phyloP scores from a whole-genome alignment of 2,888 invertebrate genomes.

The Rugalucina vietnamica region DNA sequence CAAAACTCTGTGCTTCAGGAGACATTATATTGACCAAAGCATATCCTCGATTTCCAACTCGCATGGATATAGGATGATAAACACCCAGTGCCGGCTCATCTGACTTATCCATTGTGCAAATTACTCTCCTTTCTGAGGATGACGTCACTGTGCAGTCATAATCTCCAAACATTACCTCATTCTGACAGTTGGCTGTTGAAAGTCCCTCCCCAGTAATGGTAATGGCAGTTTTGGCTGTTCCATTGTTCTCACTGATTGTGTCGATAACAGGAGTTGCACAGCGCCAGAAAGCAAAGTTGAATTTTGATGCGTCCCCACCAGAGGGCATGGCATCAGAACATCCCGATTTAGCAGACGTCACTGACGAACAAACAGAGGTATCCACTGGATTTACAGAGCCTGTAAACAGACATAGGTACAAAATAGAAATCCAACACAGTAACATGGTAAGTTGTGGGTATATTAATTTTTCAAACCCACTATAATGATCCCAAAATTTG shows the following conservation, averaged over 20 bases:
- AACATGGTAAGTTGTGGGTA: not conserved
- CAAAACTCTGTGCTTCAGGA: slow-evolving; percentile 58
- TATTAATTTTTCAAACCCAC: not conserved
- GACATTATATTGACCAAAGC: slow-evolving; percentile 55
- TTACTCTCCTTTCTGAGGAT: slow-evolving; percentile 28
- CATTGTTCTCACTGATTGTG: slow-evolving; percentile 56
- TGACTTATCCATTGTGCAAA: slow-evolving; percentile 53
- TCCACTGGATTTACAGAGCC: slow-evolving; percentile 61
- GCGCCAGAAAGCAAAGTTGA: slow-evolving; percentile 65
- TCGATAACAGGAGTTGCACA: slow-evolving; percentile 67
- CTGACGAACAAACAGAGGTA: slow-evolving; percentile 54
- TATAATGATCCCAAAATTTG: not conserved
- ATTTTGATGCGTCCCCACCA: slow-evolving; percentile 50
- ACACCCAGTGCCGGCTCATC: slow-evolving; percentile 59
- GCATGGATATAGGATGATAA: slow-evolving; percentile 49
- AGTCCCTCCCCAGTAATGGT: slow-evolving; percentile 68
- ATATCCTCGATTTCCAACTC: slow-evolving; percentile 63
- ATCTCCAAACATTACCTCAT: slow-evolving; percentile 67
- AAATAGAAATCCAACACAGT: not conserved
- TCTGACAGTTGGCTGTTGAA: slow-evolving; percentile 64
- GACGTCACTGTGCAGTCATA: slow-evolving; percentile 46
- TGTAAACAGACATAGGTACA: slow-evolving; percentile 37
- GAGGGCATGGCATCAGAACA: slow-evolving; percentile 58
- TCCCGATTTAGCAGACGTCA: slow-evolving; percentile 37
- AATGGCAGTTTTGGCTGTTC: slow-evolving; percentile 64